Evolutionary conservation across 2,113 vertebrate genomes (phyloP).

Genomic region (Salvelinus fontinalis): DNA sequence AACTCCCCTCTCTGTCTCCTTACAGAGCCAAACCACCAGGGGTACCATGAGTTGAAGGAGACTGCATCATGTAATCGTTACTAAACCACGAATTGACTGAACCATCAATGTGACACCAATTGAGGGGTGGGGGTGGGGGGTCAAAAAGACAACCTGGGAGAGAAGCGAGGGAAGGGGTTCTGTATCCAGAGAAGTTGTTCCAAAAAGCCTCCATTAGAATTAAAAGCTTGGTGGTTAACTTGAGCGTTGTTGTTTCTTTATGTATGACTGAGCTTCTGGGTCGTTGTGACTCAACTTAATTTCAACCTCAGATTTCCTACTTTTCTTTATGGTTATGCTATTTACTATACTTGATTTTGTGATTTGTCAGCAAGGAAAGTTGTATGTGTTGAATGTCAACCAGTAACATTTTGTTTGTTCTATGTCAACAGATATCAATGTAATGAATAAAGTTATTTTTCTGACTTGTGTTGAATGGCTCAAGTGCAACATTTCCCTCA

Average conservation of each 20-base stretch:
- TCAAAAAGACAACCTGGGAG: constrained; percentile 20
- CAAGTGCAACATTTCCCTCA: background rate
- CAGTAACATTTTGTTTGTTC: background rate
- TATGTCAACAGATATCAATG: background rate
- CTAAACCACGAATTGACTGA: constrained; percentile 70
- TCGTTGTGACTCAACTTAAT: background rate
- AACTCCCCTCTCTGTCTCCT: constrained; percentile 78
- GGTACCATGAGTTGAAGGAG: constrained; percentile 84
- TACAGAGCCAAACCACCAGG: constrained; percentile 80
- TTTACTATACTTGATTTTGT: background rate
- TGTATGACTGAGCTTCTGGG: background rate
- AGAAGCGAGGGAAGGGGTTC: background rate
- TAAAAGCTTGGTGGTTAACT: constrained; percentile 6
- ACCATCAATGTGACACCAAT: constrained; percentile 52
- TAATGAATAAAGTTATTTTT: background rate
- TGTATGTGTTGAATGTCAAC: background rate
- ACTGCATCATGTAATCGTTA: constrained; percentile 76
- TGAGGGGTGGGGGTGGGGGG: constrained; percentile 9
- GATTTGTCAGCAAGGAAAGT: background rate
- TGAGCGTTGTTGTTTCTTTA: background rate
- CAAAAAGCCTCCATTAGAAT: constrained; percentile 60
- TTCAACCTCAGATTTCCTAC: constrained; percentile 12
- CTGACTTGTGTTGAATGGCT: background rate
- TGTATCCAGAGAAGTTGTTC: constrained; percentile 14
- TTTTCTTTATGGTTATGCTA: constrained; percentile 7